Conservation (phyloP, 2,888 invertebrate genomes). For the Drosophila kanekoi region DNA sequence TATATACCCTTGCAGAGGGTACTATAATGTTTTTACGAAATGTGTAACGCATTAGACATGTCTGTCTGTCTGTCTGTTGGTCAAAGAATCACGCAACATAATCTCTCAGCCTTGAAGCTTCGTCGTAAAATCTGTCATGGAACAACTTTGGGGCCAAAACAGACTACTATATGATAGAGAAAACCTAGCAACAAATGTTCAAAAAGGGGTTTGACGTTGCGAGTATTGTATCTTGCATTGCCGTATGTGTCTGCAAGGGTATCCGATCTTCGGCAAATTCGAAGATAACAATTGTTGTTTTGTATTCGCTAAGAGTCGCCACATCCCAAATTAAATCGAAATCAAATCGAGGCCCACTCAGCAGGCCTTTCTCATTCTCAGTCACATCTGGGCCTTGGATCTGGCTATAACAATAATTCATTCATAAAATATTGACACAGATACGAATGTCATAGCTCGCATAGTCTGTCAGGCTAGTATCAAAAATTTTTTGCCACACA, state of each 20-base stretch:
- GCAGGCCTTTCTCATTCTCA: conserved; percentile 42
- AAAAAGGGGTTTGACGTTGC: too few relatives aligned
- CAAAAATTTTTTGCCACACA: conserved; percentile 1
- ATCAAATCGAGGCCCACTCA: conserved; percentile 18
- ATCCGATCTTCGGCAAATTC: conserved; percentile 3
- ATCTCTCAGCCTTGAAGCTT: too few relatives aligned
- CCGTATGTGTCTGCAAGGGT: conserved; percentile 11
- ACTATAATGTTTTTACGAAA: background rate
- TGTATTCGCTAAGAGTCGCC: conserved; percentile 18
- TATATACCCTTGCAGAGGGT: conserved; percentile 12
- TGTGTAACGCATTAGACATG: background rate
- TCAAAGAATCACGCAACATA: background rate
- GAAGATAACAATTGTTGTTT: conserved; percentile 8
- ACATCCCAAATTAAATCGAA: conserved; percentile 10
- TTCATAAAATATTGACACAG: conserved; percentile 21
- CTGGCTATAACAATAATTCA: conserved; percentile 28
- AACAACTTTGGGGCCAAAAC: too few relatives aligned
- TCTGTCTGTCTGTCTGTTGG: background rate
- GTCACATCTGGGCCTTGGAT: conserved; percentile 9
- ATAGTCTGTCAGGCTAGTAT: conserved; percentile 26
- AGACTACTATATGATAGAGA: background rate
- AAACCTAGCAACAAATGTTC: background rate
- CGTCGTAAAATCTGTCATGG: too few relatives aligned
- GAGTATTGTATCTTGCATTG: background rate
- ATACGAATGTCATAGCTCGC: conserved; percentile 33